Conservation (phyloP, 2,888 invertebrate species). For the Mimumesa dahlbomi region DNA sequence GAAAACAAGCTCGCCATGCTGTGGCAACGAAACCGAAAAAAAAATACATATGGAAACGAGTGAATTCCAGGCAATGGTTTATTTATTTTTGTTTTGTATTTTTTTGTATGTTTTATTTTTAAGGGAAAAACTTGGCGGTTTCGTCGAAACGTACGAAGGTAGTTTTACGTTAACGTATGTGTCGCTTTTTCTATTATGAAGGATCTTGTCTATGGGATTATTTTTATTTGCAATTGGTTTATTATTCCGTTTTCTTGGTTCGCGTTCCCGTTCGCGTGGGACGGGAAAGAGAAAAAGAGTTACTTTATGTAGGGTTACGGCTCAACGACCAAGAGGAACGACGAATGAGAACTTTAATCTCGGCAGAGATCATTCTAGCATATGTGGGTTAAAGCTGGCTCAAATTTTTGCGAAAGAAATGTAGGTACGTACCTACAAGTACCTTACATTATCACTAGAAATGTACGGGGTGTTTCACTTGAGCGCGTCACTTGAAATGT, state of each 20-base stretch:
- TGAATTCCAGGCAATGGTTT: too few relatives aligned
- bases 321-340: neutral
- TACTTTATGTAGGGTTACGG: neutral
- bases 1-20: too few relatives aligned
- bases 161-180: slow-evolving; percentile 2
- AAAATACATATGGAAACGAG: too few relatives aligned
- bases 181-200: slow-evolving; percentile 9
- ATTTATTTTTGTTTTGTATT: too few relatives aligned
- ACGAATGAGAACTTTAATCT: slow-evolving; percentile 25
- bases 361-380: slow-evolving; percentile 13
- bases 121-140: too few relatives aligned
- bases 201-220: slow-evolving; percentile 25
- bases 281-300: neutral
- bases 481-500: too few relatives aligned
- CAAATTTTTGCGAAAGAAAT: neutral
- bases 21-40: too few relatives aligned
- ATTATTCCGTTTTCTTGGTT: slow-evolving; percentile 22
- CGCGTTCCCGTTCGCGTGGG: neutral
- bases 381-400: neutral
- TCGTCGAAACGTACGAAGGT: too few relatives aligned
- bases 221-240: slow-evolving; percentile 36
- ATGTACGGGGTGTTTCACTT: too few relatives aligned
- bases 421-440: too few relatives aligned
- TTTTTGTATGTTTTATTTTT: too few relatives aligned
- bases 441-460: too few relatives aligned